A percentile compares a stretch with the other conserved stretches of the same genome.
phyloP scores from a whole-genome alignment of 2,888 invertebrate genomes.

The Mimumesa dahlbomi region DNA sequence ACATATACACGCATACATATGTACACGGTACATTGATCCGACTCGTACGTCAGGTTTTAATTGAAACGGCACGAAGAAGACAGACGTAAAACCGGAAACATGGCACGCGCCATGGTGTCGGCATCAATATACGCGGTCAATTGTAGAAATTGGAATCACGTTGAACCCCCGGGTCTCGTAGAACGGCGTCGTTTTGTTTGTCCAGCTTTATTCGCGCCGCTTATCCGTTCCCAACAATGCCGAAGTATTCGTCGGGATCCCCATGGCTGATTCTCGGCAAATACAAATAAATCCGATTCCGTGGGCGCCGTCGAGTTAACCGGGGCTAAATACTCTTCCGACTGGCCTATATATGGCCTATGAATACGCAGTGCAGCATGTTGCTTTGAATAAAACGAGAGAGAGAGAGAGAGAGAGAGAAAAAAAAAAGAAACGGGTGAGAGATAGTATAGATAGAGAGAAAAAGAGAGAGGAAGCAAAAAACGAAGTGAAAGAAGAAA shows the following conservation, averaged over 20 bases:
- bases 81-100: constrained; percentile 31
- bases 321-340: background rate
- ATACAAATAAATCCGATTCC: constrained; percentile 30
- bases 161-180: constrained; percentile 10
- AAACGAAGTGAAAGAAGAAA: no score
- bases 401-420: no score
- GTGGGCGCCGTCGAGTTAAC: no score
- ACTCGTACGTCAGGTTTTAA: constrained; percentile 47
- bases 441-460: no score
- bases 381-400: no score
- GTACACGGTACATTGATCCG: no score
- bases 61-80: constrained; percentile 36
- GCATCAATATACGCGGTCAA: constrained; percentile 53
- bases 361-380: no score
- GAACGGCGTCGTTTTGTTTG: constrained; percentile 45
- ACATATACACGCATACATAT: background rate
- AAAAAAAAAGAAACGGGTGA: no score
- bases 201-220: constrained; percentile 39
- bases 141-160: constrained; percentile 52
- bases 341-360: no score
- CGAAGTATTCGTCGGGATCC: constrained; percentile 21
- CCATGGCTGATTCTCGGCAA: constrained; percentile 41
- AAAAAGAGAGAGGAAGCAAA: no score
- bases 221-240: constrained; percentile 11
- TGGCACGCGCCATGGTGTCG: constrained; percentile 34